These are phyloP conservation scores for Oscarella lobularis DNA, from an alignment of 37 sponge, comb jelly and placozoan genomes.

Conservation along the genomic window DNA sequence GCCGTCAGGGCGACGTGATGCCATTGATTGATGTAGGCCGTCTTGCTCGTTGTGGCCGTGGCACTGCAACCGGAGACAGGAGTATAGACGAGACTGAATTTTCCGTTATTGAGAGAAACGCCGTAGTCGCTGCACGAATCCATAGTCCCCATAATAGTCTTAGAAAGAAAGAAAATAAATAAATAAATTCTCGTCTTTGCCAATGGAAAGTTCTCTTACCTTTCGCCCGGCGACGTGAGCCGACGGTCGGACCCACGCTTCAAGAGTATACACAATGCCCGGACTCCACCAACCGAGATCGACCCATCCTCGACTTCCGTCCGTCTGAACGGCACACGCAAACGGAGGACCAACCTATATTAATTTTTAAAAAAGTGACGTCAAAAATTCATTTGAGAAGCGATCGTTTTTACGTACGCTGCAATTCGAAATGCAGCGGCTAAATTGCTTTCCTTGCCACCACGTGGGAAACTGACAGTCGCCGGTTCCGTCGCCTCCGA, in stretches of 20 bases:
- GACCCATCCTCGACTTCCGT: neutral
- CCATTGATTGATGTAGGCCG: neutral
- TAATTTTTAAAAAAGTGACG: no score
- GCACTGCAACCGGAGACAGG: neutral
- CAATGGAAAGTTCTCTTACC: neutral
- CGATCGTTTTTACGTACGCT: no score
- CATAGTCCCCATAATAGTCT: slow-evolving; percentile 5
- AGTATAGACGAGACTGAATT: neutral
- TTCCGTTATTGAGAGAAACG: neutral
- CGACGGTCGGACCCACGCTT: slow-evolving; percentile 1
- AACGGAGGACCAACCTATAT: slow-evolving; percentile 5
- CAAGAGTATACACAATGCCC: neutral
- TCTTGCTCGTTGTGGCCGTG: neutral
- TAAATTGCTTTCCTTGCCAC: neutral
- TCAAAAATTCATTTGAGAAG: no score
- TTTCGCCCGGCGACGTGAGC: neutral
- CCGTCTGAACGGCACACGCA: slow-evolving; percentile 3
- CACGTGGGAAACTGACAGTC: neutral
- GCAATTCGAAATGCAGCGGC: neutral
- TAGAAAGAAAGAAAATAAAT: neutral
- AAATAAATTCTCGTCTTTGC: neutral
- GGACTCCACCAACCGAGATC: neutral
- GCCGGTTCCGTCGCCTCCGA: neutral
- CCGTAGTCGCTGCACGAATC: neutral
- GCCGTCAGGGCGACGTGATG: neutral